Base-by-base conservation (phyloP, 2,113 vertebrate species). In the Nestor notabilis region DNA sequence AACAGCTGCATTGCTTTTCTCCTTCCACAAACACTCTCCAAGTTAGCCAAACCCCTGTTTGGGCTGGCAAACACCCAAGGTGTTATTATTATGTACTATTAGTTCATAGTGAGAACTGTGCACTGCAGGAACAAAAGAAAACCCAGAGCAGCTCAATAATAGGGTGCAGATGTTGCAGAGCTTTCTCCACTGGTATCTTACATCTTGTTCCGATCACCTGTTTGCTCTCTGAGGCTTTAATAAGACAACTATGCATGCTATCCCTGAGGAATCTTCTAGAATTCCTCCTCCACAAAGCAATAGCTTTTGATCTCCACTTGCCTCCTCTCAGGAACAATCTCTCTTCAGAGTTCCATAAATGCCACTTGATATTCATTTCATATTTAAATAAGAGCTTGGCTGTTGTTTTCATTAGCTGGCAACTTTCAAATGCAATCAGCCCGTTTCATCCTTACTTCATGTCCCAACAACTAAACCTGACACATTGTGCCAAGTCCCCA, bases 61-160 rank as follows among this genome's bases (percentile, higher is more conserved):
- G 88, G 27, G 41, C 85, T 98, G 98, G 98, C 97, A 60, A 66
- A 14, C 47, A 27, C 80, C 96, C 98, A 97, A 82, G 72, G 31
- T 64, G 96, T 97, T 97, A 97, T 97, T 97, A 96, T 98, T 85
- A 95, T 95, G 97, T 95, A 97, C 96, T 92, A 95, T 98, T 97
- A 97, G 95, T 97, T 97, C 96, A 86, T 46, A 96, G 96, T 88
- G 96, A 98, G 97, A 98, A 98, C 96, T 85, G 94, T 82, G 95
- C 96, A 74, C 95, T 91, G 71, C 92, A 81, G 91, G 35, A 4
- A 61, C 68, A 75, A 80, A 80, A 88, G 92, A 93, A 55, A 70
- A 83, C 53, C 68, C 92, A 21, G 17, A 94, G 96, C 89, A 94
- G 86, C 47, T 88, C 83, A 72, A 7, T 98, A 98, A 98, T 93